Percentiles rank a stretch among this genome's conserved stretches.
Conservation (phyloP, 2,797 vertebrate species). For the Limnodromus scolopaceus region DNA sequence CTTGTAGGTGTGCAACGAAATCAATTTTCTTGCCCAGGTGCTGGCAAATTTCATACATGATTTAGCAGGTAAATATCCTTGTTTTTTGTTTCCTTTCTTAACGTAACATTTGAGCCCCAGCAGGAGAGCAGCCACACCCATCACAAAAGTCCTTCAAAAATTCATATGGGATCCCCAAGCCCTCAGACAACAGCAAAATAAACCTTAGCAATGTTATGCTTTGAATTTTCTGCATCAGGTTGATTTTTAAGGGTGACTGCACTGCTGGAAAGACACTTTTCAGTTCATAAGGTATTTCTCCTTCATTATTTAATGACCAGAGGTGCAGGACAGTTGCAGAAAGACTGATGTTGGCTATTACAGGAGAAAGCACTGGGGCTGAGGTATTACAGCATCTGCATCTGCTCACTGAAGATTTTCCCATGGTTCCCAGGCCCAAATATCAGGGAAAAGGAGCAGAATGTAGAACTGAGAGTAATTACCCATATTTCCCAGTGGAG, state of each 20-base stretch:
- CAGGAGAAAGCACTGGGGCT: background rate
- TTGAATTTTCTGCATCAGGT: background rate
- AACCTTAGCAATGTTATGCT: background rate
- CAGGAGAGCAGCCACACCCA: background rate
- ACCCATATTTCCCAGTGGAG: background rate
- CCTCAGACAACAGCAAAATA: constrained; percentile 34
- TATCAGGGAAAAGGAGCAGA: background rate
- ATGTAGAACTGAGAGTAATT: background rate
- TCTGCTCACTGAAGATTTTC: background rate
- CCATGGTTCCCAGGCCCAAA: background rate
- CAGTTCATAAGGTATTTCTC: background rate
- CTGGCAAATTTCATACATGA: constrained; percentile 86
- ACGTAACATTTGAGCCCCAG: background rate
- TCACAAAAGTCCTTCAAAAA: constrained; percentile 61
- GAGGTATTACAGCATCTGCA: background rate
- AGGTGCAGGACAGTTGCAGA: background rate
- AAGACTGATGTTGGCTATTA: background rate
- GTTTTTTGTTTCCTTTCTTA: background rate
- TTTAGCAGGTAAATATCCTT: constrained; percentile 79
- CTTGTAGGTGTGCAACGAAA: constrained; percentile 89
- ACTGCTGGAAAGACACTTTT: background rate
- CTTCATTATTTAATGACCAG: background rate
- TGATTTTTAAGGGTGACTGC: background rate
- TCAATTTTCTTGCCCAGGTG: constrained; percentile 83
- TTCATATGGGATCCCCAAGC: constrained; percentile 70